These are phyloP conservation scores for Ryuthela nishihirai DNA, from an alignment of 2,888 invertebrate species.

Conservation along the genomic window DNA sequence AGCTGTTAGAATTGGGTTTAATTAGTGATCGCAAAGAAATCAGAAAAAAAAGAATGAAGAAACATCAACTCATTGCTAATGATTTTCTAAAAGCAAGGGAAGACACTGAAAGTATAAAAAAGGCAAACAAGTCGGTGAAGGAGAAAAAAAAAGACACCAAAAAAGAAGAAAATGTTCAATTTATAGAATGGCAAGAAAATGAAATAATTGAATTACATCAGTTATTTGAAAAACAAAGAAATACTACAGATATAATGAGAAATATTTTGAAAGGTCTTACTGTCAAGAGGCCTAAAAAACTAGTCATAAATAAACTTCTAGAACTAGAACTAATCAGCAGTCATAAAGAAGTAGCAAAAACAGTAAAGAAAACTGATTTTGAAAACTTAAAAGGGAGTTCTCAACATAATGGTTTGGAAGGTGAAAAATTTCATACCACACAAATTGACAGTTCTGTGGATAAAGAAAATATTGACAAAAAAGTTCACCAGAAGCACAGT, in stretches of 20 bases:
- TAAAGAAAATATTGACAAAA: too few relatives aligned
- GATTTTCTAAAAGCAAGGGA: background rate
- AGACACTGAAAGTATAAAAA: background rate
- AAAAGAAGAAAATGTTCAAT: constrained; percentile 73
- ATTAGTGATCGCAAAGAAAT: constrained; percentile 20
- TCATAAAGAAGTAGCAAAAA: constrained; percentile 1
- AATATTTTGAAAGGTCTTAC: background rate
- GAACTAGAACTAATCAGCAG: constrained; percentile 11
- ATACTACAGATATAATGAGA: constrained; percentile 2
- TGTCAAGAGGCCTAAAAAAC: constrained; percentile 1
- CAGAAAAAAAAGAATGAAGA: too few relatives aligned
- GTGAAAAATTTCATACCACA: background rate
- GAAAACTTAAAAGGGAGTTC: background rate
- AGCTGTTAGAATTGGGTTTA: constrained; percentile 15
- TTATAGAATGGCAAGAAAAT: constrained; percentile 49
- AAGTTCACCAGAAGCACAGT: too few relatives aligned
- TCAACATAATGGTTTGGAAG: background rate
- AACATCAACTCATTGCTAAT: too few relatives aligned
- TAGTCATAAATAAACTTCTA: constrained; percentile 11
- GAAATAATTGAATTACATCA: constrained; percentile 5
- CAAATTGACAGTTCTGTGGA: background rate
- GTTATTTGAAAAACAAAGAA: constrained; percentile 4
- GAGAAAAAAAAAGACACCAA: constrained; percentile 71
- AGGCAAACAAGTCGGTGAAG: constrained; percentile 56
- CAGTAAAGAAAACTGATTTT: background rate